A percentile compares a stretch with the other conserved stretches of the same genome.
Conservation (phyloP, 1,140 invertebrate genomes). For the Drosophila asahinai region DNA sequence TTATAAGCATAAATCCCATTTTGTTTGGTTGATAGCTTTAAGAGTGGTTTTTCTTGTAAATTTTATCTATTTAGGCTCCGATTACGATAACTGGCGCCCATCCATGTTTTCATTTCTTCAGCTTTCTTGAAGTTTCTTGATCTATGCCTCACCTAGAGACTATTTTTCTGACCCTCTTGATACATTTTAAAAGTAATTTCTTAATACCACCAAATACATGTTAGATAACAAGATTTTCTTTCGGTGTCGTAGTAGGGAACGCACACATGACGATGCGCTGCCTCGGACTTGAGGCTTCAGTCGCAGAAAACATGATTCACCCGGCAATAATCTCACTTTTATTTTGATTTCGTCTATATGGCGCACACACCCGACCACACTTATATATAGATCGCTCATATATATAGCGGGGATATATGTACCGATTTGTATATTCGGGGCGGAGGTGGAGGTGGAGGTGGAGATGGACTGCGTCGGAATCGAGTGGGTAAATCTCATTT, state of each 20-base stretch:
- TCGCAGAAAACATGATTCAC: constrained; percentile 64
- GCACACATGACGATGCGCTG: constrained; percentile 63
- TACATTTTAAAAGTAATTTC: background rate
- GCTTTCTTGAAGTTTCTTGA: background rate
- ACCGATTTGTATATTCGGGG: constrained; percentile 24
- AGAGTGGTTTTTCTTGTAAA: no score
- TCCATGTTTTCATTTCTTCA: no score
- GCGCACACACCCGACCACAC: constrained; percentile 24
- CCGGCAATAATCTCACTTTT: constrained; percentile 81
- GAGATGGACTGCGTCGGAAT: background rate
- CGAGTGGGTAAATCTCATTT: constrained; percentile 24
- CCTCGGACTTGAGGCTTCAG: constrained; percentile 26
- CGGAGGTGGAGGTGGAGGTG: constrained; percentile 4
- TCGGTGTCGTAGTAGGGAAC: background rate
- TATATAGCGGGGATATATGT: constrained; percentile 18
- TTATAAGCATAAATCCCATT: no score
- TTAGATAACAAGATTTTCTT: background rate
- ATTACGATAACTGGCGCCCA: no score
- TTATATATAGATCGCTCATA: constrained; percentile 42
- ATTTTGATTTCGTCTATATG: constrained; percentile 76
- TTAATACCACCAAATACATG: background rate
- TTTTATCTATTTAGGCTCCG: no score
- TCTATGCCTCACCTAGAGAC: background rate
- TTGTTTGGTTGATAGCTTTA: no score
- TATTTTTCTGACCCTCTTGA: no score